phyloP scores from a whole-genome alignment of 2,113 vertebrate species.

The Hoplias malabaricus region DNA sequence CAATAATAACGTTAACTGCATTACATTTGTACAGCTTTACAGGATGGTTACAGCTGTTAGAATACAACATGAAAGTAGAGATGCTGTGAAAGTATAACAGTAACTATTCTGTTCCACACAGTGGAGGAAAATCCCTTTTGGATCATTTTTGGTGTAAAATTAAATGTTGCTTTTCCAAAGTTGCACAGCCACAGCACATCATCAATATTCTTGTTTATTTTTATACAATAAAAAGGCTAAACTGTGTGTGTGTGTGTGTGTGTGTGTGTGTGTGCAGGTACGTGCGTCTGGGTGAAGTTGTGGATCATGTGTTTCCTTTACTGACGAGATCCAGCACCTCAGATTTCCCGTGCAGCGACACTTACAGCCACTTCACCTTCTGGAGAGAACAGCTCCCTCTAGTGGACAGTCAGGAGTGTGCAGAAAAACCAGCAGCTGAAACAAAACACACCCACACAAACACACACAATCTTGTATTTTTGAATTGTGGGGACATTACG shows the following conservation, averaged over 20 bases:
- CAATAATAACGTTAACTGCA: background rate
- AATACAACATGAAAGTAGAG: too few species aligned
- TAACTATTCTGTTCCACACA: too few species aligned
- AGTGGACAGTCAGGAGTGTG: conserved; percentile 74
- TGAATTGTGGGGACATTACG: too few species aligned
- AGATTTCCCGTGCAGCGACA: conserved; percentile 95
- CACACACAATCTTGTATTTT: too few species aligned
- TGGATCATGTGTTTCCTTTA: conserved; percentile 93
- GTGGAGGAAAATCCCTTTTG: too few species aligned
- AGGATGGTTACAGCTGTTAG: too few species aligned
- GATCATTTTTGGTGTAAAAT: too few species aligned
- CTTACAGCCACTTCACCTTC: conserved; percentile 93
- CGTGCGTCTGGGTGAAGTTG: conserved; percentile 90
- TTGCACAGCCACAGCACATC: too few species aligned
- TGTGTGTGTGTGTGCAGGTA: conserved; percentile 74
- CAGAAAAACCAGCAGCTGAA: conserved; percentile 51
- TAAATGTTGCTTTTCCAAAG: too few species aligned
- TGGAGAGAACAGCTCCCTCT: conserved; percentile 88
- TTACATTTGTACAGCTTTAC: too few species aligned
- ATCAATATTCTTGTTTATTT: too few species aligned
- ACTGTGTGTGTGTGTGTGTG: background rate
- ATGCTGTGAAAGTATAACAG: too few species aligned
- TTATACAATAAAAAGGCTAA: background rate
- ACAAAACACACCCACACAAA: conserved; percentile 37
- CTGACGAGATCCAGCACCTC: conserved; percentile 85